phyloP scores from a whole-genome alignment of 1,140 invertebrate genomes.

The Anastatus disparis region DNA sequence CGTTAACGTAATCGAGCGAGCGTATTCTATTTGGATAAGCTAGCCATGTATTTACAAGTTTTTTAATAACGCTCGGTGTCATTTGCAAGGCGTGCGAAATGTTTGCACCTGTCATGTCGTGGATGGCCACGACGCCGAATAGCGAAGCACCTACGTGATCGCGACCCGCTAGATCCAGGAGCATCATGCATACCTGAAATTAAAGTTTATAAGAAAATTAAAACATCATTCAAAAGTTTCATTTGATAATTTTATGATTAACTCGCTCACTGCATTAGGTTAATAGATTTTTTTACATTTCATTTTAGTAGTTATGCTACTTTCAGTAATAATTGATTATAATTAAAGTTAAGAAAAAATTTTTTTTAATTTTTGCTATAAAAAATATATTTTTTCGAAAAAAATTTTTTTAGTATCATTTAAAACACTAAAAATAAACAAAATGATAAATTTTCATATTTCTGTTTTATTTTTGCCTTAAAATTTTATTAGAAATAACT shows the following conservation, averaged over 20 bases:
- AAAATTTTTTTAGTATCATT: too few relatives aligned
- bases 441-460: too few relatives aligned
- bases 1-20: conserved; percentile 77
- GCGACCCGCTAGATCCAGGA: conserved; percentile 68
- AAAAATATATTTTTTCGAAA: too few relatives aligned
- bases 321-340: too few relatives aligned
- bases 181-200: conserved; percentile 67
- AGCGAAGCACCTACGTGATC: conserved; percentile 68
- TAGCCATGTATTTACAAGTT: conserved; percentile 74
- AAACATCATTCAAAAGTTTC: conserved; percentile 10
- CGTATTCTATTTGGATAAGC: conserved; percentile 78
- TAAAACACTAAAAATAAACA: too few relatives aligned
- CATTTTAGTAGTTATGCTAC: too few relatives aligned
- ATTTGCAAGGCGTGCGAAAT: conserved; percentile 72
- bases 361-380: too few relatives aligned
- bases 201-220: conserved; percentile 2
- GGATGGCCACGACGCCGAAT: conserved; percentile 70
- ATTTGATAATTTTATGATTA: too few relatives aligned
- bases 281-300: conserved; percentile 5
- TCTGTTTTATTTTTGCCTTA: too few relatives aligned
- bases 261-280: background rate
- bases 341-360: too few relatives aligned
- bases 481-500: too few relatives aligned
- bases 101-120: conserved; percentile 71
- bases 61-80: conserved; percentile 69